phyloP scores from a whole-genome alignment of 2,113 vertebrate species.

The Hystrix cristata region DNA sequence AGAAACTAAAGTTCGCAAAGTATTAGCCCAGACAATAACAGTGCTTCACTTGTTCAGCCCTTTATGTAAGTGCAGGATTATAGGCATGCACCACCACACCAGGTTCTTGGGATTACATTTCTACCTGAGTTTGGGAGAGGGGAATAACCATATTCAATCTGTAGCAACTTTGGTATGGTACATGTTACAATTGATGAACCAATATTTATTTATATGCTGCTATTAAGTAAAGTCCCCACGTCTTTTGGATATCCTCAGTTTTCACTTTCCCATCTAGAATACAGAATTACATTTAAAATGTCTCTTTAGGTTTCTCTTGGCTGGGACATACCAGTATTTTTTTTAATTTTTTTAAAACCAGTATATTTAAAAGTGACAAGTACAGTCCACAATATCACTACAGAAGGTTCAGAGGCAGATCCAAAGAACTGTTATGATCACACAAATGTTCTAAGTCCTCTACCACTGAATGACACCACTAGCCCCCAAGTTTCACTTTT shows the following conservation, averaged over 20 bases:
- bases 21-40: background rate
- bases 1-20: background rate
- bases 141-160: background rate
- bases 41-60: background rate
- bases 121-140: background rate
- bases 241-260: background rate
- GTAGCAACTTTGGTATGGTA: background rate
- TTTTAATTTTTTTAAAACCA: no score
- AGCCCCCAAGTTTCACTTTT: constrained; percentile 9
- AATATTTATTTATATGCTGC: background rate
- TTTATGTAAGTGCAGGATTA: background rate
- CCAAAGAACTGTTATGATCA: background rate
- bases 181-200: background rate
- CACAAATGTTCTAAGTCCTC: background rate
- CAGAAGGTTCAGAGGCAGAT: background rate
- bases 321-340: background rate
- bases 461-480: background rate
- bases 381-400: background rate
- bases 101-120: background rate
- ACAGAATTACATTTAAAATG: background rate
- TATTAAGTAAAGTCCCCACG: background rate
- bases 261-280: background rate
- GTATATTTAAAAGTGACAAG: background rate
- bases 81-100: background rate
- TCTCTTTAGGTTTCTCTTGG: constrained; percentile 4